Evolutionary conservation across 2,113 vertebrate genomes (phyloP).

Genomic region (Dermatemys mawii): DNA sequence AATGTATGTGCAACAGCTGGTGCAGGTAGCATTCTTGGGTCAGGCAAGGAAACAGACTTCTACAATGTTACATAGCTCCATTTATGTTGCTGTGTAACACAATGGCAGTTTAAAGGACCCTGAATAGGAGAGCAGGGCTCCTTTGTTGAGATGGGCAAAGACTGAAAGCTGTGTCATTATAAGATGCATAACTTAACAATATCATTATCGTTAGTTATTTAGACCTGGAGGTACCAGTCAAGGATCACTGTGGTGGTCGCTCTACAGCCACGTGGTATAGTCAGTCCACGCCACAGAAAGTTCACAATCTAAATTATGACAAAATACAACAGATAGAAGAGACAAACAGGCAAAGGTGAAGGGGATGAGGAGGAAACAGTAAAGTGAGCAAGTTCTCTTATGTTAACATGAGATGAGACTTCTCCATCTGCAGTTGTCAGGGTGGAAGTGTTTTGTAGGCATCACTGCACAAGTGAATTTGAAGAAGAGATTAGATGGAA

Average conservation of each 20-base stretch:
- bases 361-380: background rate
- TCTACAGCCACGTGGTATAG: background rate
- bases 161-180: background rate
- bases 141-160: background rate
- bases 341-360: background rate
- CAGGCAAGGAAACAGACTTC: background rate
- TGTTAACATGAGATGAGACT: fast-evolving
- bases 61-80: background rate
- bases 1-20: background rate
- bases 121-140: background rate
- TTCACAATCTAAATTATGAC: background rate
- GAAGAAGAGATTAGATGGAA: background rate
- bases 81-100: background rate
- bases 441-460: background rate
- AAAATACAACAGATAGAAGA: background rate
- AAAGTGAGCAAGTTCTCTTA: fast-evolving
- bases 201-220: background rate
- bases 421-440: background rate
- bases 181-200: background rate
- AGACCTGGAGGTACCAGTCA: background rate
- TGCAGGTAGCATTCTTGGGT: background rate
- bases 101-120: background rate
- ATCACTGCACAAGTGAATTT: background rate
- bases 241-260: background rate
- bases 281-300: background rate